Evolutionary conservation across 2,113 vertebrate species (phyloP), one percentile per base, ranked within the genome.

Genomic region (Varanus salvator): DNA sequence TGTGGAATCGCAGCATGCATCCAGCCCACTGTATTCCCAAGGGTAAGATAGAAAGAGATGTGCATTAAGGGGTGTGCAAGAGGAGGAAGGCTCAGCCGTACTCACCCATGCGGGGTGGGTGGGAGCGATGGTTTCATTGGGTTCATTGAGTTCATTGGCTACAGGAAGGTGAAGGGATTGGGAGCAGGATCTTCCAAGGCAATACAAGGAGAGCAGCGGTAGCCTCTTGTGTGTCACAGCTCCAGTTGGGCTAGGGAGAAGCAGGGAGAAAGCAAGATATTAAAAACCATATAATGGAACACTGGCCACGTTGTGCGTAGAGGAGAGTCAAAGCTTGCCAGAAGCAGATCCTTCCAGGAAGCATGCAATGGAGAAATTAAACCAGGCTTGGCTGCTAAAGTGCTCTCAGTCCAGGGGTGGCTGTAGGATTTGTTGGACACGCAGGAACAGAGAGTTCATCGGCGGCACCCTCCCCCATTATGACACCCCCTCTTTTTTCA

Each of bases 81-180:
- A n/a, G 72, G 38, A 44, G 76, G 66, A 1, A 0, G 14, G 31
- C 80, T 48, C 27, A 50, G 68, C 23, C 77, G 50, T 48, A 95
- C 97, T 97, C 97, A 99, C 98, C 99, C 97, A 95, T 98, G 98
- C 94, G 98, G 98, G 77, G 97, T 97, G 91, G 98, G 97, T 93
- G 98, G 98, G 96, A 98, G 97, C 93, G 97, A 97, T 92, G 98
- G 97, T 98, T 99, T 99, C 98, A 99, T 98, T 97, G 98, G 98
- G 97, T 99, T 99, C 97, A 98, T 98, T 97, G 97, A 97, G 98
- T 97, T 99, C 98, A 98, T 98, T 96, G 95, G 98, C 91, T 29
- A 92, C 23, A 15, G 87, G 89, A 97, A 95, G 97, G 97, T 96
- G 89, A 91, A 89, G 85, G 95, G 97, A 96, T 96, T 94, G 93